phyloP scores from a whole-genome alignment of 2,888 invertebrate species.

The Volucella inanis region DNA sequence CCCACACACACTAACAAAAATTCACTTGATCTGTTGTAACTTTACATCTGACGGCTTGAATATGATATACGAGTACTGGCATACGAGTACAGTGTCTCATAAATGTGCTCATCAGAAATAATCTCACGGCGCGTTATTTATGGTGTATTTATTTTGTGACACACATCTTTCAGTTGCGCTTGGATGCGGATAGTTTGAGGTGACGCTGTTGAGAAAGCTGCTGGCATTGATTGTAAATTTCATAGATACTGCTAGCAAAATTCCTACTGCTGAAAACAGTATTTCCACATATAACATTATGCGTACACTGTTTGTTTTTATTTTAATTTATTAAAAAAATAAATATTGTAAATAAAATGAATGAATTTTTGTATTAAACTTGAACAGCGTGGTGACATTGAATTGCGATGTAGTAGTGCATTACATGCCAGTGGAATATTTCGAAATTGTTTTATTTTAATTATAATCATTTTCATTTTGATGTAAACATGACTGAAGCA shows the following conservation, averaged over 20 bases:
- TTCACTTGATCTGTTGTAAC: slow-evolving; percentile 22
- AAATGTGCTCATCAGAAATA: slow-evolving; percentile 38
- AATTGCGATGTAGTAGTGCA: slow-evolving; percentile 13
- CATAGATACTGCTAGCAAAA: slow-evolving; percentile 12
- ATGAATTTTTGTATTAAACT: slow-evolving; percentile 6
- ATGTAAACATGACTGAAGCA: too few species aligned
- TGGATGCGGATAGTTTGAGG: not conserved
- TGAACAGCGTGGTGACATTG: slow-evolving; percentile 26
- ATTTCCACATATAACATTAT: slow-evolving; percentile 23
- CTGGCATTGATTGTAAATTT: slow-evolving; percentile 44
- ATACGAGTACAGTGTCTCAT: slow-evolving; percentile 23
- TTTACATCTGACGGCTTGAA: slow-evolving; percentile 8
- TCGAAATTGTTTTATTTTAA: not conserved
- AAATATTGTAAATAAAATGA: not conserved
- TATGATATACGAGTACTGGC: too few species aligned
- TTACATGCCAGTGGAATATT: slow-evolving; percentile 19
- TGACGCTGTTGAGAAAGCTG: not conserved
- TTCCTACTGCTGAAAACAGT: slow-evolving; percentile 43
- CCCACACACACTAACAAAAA: not conserved
- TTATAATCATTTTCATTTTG: too few species aligned
- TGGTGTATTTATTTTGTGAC: slow-evolving; percentile 39
- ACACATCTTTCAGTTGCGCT: slow-evolving; percentile 20
- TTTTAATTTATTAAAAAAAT: slow-evolving; percentile 4
- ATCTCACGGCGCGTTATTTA: slow-evolving; percentile 47
- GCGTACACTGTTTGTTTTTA: not conserved